Evolutionary conservation across 2,888 invertebrate genomes (phyloP), one percentile per base, ranked within the genome.

Genomic region (Ornithoptera alexandrae): DNA sequence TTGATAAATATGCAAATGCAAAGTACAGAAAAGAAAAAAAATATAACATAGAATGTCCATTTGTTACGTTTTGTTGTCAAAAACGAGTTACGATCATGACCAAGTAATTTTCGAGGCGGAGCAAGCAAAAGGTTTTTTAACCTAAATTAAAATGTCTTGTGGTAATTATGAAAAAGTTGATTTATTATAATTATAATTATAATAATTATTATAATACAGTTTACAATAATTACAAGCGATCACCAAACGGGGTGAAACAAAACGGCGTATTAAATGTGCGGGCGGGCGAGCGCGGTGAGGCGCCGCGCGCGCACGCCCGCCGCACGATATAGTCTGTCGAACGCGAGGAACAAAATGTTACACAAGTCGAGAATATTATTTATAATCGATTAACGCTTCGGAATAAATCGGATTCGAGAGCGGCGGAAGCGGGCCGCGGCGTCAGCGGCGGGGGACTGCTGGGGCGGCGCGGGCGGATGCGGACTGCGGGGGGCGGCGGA

Each of bases 141-240:
- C 10, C n/a, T 20, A 60, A 78, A 90, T 86, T 87, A 76, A 90
- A 90, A 90, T 78, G 88, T 73, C 79, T 83, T 79, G 84, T 89
- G 89, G 89, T 92, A 92, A 92, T 92, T 92, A 92, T 92, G 92
- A 92, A 92, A 92, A 92, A 92, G 92, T 92, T 92, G 92, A 92
- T 92, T 92, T 92, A 91, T 92, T 92, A 90, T 89, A 81, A 89
- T 88, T 90, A 89, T 90, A 89, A 90, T 90, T 89, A 90, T 90
- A 89, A 91, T 92, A 91, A 92, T 92, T 92, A 92, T 91, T 92
- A 92, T 92, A 91, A 92, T 92, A 92, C 92, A 92, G 92, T 92
- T 92, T 92, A 92, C 92, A 92, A 92, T 92, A 92, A 92, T 92
- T 92, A 92, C 92, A 92, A 92, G 92, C 92, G 90, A 89, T 92